Conservation (phyloP, 64 coral and sea anemone species). For the Montipora foliosa region DNA sequence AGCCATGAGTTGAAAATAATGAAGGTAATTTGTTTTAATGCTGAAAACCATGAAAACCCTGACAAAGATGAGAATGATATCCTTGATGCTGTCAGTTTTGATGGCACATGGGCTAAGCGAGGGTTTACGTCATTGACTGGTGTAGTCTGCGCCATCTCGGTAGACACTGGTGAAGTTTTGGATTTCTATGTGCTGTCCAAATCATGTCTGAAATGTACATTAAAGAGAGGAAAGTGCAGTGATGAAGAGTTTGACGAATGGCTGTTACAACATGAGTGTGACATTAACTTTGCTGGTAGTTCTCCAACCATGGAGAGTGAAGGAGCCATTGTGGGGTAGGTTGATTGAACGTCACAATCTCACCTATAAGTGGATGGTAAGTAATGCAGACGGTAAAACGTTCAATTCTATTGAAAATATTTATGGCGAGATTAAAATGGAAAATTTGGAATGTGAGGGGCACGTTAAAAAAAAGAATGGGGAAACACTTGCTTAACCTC, state of each 20-base stretch:
- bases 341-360: conserved; percentile 24
- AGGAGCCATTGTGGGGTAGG: conserved; percentile 38
- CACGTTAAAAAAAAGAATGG: background rate
- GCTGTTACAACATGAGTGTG: conserved; percentile 24
- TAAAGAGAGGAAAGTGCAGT: background rate
- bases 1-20: too few species aligned
- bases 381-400: conserved; percentile 15
- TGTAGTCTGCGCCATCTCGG: background rate
- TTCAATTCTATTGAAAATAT: conserved; percentile 27
- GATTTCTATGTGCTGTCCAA: background rate
- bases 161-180: conserved; percentile 20
- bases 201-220: conserved; percentile 2
- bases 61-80: too few species aligned
- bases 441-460: conserved; percentile 35
- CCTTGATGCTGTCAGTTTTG: too few species aligned
- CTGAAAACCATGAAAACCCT: too few species aligned
- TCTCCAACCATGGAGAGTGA: conserved; percentile 49
- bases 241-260: conserved; percentile 44
- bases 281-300: conserved; percentile 50
- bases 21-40: too few species aligned
- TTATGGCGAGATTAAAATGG: conserved; percentile 18
- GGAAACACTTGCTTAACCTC: conserved; percentile 22
- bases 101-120: too few species aligned
- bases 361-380: conserved; percentile 8
- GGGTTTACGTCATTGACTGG: too few species aligned